phyloP scores from a whole-genome alignment of 2,888 invertebrate genomes.

The Ichneumoninae sp. region DNA sequence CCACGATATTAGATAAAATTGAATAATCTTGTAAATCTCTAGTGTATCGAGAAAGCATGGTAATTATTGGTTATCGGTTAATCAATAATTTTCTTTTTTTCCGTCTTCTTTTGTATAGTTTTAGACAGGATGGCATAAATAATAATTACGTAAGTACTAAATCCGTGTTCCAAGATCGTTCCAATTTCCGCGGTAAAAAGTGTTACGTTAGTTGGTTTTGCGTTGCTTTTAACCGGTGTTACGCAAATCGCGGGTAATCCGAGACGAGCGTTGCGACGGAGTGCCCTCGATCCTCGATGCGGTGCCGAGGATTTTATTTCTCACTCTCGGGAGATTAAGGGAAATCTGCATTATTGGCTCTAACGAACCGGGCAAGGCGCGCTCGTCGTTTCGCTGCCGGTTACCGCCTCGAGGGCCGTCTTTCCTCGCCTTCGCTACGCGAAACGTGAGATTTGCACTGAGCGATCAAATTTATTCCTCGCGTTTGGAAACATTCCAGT shows the following conservation, averaged over 20 bases:
- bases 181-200: conserved; percentile 1
- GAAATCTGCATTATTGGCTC: conserved; percentile 82
- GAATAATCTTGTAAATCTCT: conserved; percentile 62
- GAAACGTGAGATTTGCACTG: conserved; percentile 30
- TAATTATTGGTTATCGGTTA: conserved; percentile 50
- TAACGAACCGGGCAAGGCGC: conserved; percentile 77
- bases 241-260: conserved; percentile 49
- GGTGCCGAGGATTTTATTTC: conserved; percentile 13
- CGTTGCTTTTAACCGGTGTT: conserved; percentile 3
- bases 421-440: background rate
- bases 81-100: conserved; percentile 38
- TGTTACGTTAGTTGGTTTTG: background rate
- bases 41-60: conserved; percentile 19
- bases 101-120: background rate
- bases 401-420: conserved; percentile 59
- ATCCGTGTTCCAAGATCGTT: conserved; percentile 19
- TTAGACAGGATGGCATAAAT: conserved; percentile 26
- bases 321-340: conserved; percentile 59
- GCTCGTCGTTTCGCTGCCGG: conserved; percentile 77
- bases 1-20: conserved; percentile 58
- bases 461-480: conserved; percentile 34
- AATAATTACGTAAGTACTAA: conserved; percentile 41
- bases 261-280: conserved; percentile 43
- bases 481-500: background rate
- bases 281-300: conserved; percentile 52